phyloP scores from a whole-genome alignment of 2,888 invertebrate genomes.

The Lysandra coridon region DNA sequence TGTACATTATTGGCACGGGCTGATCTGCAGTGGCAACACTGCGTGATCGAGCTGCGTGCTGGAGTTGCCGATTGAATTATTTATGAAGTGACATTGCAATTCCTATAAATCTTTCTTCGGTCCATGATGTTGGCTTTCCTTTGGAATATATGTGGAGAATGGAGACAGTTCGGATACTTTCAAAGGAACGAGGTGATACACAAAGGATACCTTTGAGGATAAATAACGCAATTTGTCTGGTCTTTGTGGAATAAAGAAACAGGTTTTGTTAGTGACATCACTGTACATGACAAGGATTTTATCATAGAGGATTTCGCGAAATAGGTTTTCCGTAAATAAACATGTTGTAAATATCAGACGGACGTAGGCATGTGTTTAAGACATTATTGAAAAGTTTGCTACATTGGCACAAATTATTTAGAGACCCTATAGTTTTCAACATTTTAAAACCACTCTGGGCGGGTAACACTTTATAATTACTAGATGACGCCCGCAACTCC shows the following conservation, averaged over 20 bases:
- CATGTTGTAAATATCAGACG: not conserved
- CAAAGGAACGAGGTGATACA: conserved; percentile 14
- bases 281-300: not conserved
- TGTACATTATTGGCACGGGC: not conserved
- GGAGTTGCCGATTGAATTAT: conserved; percentile 50
- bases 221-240: conserved; percentile 15
- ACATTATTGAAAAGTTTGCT: not conserved
- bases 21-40: conserved; percentile 13
- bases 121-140: conserved; percentile 36
- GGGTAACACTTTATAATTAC: too few species aligned
- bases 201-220: not conserved
- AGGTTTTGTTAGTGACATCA: conserved; percentile 11
- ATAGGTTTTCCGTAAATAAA: conserved; percentile 14
- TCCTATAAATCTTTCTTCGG: conserved; percentile 38
- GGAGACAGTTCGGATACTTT: conserved; percentile 27
- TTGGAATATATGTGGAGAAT: conserved; percentile 29
- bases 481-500: too few species aligned
- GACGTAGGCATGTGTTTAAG: not conserved
- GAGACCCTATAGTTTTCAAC: not conserved
- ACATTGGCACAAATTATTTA: too few species aligned
- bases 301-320: not conserved
- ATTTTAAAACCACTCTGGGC: not conserved
- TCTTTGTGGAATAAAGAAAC: conserved; percentile 3
- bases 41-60: conserved; percentile 40
- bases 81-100: conserved; percentile 50